Evolutionary conservation across 1,140 invertebrate genomes (phyloP), one percentile per base, ranked within the genome.

Genomic region (Cydia amplana): DNA sequence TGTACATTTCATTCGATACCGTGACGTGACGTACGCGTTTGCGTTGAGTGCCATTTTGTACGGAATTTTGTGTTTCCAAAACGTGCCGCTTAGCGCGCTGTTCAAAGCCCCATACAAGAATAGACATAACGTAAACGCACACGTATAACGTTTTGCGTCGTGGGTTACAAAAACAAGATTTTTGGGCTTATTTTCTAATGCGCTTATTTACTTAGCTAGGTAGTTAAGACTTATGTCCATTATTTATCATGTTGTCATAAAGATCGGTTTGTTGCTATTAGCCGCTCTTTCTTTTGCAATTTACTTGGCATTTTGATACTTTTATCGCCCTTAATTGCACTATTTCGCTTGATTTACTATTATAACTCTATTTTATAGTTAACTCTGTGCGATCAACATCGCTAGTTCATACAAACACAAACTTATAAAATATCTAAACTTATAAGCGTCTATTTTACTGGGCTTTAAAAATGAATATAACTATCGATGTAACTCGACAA

Each of bases 351-450:
- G 51, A 55, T 55, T 55, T 55, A 55, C n/a, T 55, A 55, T 55
- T 55, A 55, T 55, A 55, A 55, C 51, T 55, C 51, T 55, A 55
- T 55, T 55, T 55, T 55, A 55, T 55, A 55, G 51, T 55, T 18
- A 55, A 55, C 16, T 18, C 16, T 55, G 16, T 55, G n/a, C 6
- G 16, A 7, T 9, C 51, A 55, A 55, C n/a, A 55, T 18, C 51
- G 51, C 51, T 55, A 1, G n/a, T 5, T 55, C 51, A 55, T 18
- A 55, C 51, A 51, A 51, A 51, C n/a, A 18, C 16, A 49, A 49
- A 14, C 46, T 49, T 14, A 14, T 14, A 28, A 28, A 4, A 28
- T 28, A 28, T n/a, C n/a, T 28, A 28, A 28, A 28, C 28, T 2
- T 28, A 28, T 4, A 49, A 49, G 16, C 0, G 10, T n/a, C 3